A percentile compares a stretch with the other conserved stretches of the same genome.
Conservation (phyloP, 1,140 invertebrate species). For the Papilio aristodemus region DNA sequence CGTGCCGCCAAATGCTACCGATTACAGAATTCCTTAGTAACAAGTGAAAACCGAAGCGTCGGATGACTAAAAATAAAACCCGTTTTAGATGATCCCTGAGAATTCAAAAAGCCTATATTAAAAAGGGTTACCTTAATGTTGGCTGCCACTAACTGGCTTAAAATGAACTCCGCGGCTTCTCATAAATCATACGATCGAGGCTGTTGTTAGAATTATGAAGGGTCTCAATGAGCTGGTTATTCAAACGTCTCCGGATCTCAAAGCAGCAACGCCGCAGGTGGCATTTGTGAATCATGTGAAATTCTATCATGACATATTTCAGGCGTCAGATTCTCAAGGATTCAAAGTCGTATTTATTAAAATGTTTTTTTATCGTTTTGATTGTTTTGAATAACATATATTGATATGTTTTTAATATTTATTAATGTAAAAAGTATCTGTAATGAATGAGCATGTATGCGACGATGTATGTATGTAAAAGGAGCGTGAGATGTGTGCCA, state of each 20-base stretch:
- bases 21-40: conserved; percentile 50
- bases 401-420: too few species aligned
- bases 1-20: conserved; percentile 52
- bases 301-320: not conserved
- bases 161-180: not conserved
- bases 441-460: too few species aligned
- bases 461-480: too few species aligned
- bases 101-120: not conserved
- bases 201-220: not conserved
- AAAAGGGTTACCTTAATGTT: not conserved
- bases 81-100: conserved; percentile 3
- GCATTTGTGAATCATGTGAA: conserved; percentile 7
- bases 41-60: not conserved
- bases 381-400: too few species aligned
- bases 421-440: too few species aligned
- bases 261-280: conserved; percentile 7
- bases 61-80: conserved; percentile 8
- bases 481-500: too few species aligned
- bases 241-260: conserved; percentile 1
- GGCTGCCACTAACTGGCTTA: not conserved
- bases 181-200: not conserved
- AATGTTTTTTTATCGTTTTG: too few species aligned
- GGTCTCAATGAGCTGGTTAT: conserved; percentile 1
- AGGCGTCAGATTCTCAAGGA: not conserved
- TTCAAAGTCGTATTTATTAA: not conserved